Base-by-base conservation (phyloP, 2,888 invertebrate genomes). In the Philereme transversata region DNA sequence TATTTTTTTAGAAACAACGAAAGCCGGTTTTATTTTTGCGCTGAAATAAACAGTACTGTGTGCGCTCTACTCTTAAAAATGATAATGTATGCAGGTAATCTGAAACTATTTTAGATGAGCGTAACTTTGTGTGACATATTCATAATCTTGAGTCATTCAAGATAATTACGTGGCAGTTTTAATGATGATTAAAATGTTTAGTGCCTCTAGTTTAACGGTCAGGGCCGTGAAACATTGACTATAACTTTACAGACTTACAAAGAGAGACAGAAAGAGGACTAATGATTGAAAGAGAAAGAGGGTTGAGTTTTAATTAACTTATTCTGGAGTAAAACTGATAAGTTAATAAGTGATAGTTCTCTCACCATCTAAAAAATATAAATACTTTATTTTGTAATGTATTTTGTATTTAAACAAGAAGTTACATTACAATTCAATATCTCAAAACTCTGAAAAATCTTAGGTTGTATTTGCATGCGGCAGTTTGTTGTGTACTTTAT, bases 21-120 rank as follows among this genome's bases (percentile, higher is more conserved):
- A 22, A 22, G 22, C 22, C 22, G 22, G 22, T 22, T 22, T 22
- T 22, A 22, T 22, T 22, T 22, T 22, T 22, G 22, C 22, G 22
- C 3, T 3, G 22, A 22, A 22, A 22, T 22, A 22, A 22, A 22
- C 6, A 7, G 11, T 6, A 22, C 45, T 22, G 46, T 57, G 11
- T 51, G 38, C 51, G 56, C 34, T 11, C 46, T 22, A 43, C 5
- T 35, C 41, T 57, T 56, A 11, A 41, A 49, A 40, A 9, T 47
- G 51, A 55, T 60, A 62, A 66, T 60, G 60, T 60, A 60, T 62
- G 56, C 55, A 51, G 60, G 60, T 48, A 60, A 57, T 64, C 55
- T 43, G 35, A 62, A 65, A 65, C 65, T 68, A 64, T 58, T 65
- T 57, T 41, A 62, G 43, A 44, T 53, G 33, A 7, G 47, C 35